Percentiles rank a stretch among this genome's conserved stretches.
Evolutionary conservation across 2,113 vertebrate genomes (phyloP).

Genomic region (Tragulus kanchil): DNA sequence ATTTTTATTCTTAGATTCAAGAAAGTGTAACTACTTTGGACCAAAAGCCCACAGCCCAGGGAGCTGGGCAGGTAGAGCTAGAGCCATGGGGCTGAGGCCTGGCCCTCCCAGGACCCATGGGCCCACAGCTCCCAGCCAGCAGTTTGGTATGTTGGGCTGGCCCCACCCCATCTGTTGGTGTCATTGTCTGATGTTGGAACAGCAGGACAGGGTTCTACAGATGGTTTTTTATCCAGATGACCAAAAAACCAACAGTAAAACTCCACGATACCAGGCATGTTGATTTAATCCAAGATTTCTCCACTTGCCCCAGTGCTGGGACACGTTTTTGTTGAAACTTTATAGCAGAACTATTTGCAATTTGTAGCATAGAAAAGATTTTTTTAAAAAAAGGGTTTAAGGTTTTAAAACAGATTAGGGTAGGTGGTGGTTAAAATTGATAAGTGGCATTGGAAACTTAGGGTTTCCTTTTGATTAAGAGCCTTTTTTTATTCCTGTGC

Average conservation of each 20-base stretch:
- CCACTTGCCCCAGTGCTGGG: neutral
- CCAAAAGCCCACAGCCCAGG: conserved; percentile 88
- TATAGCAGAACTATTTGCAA: conserved; percentile 67
- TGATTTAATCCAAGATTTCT: conserved; percentile 29
- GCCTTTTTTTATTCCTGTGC: neutral
- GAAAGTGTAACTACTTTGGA: conserved; percentile 87
- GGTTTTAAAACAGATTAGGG: conserved; percentile 52
- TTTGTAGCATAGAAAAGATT: conserved; percentile 72
- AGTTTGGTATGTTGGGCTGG: conserved; percentile 63
- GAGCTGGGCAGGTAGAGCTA: conserved; percentile 45
- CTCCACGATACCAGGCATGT: neutral
- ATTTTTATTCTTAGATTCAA: conserved; percentile 81
- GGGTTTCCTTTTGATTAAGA: conserved; percentile 13
- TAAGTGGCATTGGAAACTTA: conserved; percentile 31
- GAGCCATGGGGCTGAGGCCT: neutral
- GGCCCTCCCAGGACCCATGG: neutral
- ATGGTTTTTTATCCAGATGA: conserved; percentile 57
- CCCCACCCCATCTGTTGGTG: conserved; percentile 19
- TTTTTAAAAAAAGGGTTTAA: conserved; percentile 21
- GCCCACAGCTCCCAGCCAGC: neutral
- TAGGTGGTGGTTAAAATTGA: conserved; percentile 59
- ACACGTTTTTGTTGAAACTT: conserved; percentile 60
- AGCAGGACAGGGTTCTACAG: conserved; percentile 33
- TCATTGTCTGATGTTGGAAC: neutral
- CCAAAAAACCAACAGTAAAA: conserved; percentile 58